A percentile compares a stretch with the other conserved stretches of the same genome.
These are phyloP conservation scores for Tenrec ecaudatus DNA, from an alignment of 2,113 vertebrate genomes.

Conservation along the genomic window DNA sequence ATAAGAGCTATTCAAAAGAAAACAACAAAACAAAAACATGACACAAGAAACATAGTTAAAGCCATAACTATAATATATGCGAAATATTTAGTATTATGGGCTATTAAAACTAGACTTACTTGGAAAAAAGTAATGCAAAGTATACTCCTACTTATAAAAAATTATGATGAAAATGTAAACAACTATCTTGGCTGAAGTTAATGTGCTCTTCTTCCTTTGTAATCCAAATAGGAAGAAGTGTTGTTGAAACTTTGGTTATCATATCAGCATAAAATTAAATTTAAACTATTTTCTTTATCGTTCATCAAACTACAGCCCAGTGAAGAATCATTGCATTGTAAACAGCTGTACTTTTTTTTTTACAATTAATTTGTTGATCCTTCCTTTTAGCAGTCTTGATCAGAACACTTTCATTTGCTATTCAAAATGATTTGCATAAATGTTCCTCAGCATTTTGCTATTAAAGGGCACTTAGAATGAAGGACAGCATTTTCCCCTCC, in stretches of 20 bases:
- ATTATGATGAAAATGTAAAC: slow-evolving; percentile 1
- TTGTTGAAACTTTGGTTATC: slow-evolving; percentile 55
- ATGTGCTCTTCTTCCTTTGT: neutral
- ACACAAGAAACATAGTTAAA: neutral
- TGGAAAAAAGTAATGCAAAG: slow-evolving; percentile 3
- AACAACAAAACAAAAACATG: neutral
- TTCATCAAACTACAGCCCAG: slow-evolving; percentile 4
- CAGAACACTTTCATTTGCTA: slow-evolving; percentile 64
- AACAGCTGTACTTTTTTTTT: slow-evolving; percentile 45
- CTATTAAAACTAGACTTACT: slow-evolving; percentile 18
- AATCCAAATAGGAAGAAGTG: slow-evolving; percentile 20
- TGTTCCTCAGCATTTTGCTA: neutral
- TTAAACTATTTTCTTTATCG: slow-evolving; percentile 56
- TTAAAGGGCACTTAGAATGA: slow-evolving; percentile 63
- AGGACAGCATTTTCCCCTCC: neutral
- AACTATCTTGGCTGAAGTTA: slow-evolving; percentile 20
- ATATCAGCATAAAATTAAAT: slow-evolving; percentile 38
- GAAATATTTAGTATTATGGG: slow-evolving; percentile 15
- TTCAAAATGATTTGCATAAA: slow-evolving; percentile 67
- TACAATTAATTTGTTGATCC: slow-evolving; percentile 58
- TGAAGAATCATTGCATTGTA: neutral
- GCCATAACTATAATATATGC: neutral
- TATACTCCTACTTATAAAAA: neutral
- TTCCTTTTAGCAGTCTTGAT: slow-evolving; percentile 45
- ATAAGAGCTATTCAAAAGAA: neutral